Conservation (phyloP, 37 sponge, comb jelly and placozoan genomes). For the Axinella damicornis region DNA sequence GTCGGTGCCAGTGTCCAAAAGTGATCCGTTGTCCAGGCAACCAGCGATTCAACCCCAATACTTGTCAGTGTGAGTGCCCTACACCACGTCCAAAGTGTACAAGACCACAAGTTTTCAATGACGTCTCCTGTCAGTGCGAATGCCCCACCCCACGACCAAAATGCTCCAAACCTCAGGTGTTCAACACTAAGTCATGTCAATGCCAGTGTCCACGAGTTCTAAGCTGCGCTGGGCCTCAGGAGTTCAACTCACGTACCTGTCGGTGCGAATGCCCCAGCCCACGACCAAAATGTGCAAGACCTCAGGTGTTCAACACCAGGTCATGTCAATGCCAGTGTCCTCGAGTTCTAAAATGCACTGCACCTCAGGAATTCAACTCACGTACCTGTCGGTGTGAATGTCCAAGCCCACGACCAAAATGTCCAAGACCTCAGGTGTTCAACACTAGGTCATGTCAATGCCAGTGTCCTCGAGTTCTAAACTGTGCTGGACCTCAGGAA, state of each 20-base stretch:
- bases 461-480: slow-evolving; percentile 17
- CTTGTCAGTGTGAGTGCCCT: slow-evolving; percentile 55
- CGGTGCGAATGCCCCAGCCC: slow-evolving; percentile 33
- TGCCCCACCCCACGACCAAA: slow-evolving; percentile 17
- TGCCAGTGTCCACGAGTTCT: slow-evolving; percentile 35
- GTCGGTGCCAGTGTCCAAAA: slow-evolving; percentile 26
- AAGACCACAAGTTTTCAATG: slow-evolving; percentile 27
- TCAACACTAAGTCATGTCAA: slow-evolving; percentile 11
- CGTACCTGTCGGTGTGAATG: slow-evolving; percentile 32
- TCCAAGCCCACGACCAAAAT: slow-evolving; percentile 7
- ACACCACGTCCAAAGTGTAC: not conserved
- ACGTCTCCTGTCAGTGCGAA: slow-evolving; percentile 30
- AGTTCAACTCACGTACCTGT: slow-evolving; percentile 32
- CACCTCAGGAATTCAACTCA: slow-evolving; percentile 12
- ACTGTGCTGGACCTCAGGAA: slow-evolving; percentile 11
- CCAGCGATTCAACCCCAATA: slow-evolving; percentile 27
- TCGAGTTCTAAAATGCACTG: slow-evolving; percentile 8
- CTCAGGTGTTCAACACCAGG: slow-evolving; percentile 11
- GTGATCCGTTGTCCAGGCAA: slow-evolving; percentile 12
- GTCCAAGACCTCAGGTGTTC: slow-evolving; percentile 15
- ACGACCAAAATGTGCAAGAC: not conserved
- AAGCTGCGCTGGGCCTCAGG: slow-evolving; percentile 12
- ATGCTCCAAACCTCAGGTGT: not conserved
- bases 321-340: slow-evolving; percentile 19
- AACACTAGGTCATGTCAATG: slow-evolving; percentile 31